Percentiles rank a stretch among this genome's conserved stretches.
Conservation (phyloP, 1,140 invertebrate species). For the Varroa destructor region DNA sequence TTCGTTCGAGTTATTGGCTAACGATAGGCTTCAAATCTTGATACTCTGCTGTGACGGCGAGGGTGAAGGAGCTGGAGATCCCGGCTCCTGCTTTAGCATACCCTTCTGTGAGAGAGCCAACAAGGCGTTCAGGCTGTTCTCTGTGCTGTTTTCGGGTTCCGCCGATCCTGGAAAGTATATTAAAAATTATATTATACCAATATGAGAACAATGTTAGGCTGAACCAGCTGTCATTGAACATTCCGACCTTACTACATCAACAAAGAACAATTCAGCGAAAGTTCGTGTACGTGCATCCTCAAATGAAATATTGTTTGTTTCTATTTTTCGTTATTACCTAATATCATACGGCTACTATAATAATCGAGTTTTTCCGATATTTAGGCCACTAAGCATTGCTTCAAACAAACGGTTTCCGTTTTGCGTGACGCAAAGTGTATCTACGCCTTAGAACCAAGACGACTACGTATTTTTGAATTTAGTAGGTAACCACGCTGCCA, state of each 20-base stretch:
- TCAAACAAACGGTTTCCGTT: conserved; percentile 16
- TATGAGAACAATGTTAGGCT: background rate
- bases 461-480: too few relatives aligned
- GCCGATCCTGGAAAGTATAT: background rate
- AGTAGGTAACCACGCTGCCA: too few relatives aligned
- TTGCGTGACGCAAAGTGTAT: too few relatives aligned
- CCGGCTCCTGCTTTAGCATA: conserved; percentile 27
- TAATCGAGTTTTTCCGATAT: too few relatives aligned
- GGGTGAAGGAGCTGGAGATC: conserved; percentile 6
- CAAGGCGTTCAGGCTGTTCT: conserved; percentile 26
- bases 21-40: conserved; percentile 12
- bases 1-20: too few relatives aligned
- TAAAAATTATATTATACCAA: conserved; percentile 3
- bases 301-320: too few relatives aligned
- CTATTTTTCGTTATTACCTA: too few relatives aligned
- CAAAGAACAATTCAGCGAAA: conserved; percentile 28
- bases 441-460: too few relatives aligned
- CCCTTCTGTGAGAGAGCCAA: conserved; percentile 26
- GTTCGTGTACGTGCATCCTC: background rate
- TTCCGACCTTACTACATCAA: conserved; percentile 32
- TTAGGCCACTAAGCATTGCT: conserved; percentile 27
- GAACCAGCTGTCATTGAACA: conserved; percentile 29
- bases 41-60: conserved; percentile 9
- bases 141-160: background rate
- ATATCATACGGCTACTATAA: too few relatives aligned